These are phyloP conservation scores for Lanius ludovicianus DNA, from an alignment of 2,113 vertebrate genomes.

Conservation along the genomic window DNA sequence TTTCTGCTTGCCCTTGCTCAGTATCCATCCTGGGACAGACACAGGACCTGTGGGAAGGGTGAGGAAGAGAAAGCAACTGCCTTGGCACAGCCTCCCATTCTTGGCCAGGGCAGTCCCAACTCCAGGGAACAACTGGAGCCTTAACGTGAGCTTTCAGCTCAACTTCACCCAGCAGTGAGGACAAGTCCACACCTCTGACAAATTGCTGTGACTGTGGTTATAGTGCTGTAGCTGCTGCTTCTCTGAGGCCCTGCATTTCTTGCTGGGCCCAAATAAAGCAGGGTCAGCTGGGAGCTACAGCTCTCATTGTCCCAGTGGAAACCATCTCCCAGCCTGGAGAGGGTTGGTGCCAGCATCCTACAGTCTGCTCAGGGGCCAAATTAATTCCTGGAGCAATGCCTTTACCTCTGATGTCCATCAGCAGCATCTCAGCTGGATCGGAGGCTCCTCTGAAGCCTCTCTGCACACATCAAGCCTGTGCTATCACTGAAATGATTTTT, in stretches of 20 bases:
- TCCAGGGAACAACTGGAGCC: not conserved
- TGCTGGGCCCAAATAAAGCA: not conserved
- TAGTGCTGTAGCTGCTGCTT: not conserved
- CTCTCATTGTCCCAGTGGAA: not conserved
- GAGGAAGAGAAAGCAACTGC: not conserved
- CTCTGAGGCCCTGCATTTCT: not conserved
- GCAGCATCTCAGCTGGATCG: not conserved
- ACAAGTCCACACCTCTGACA: not conserved
- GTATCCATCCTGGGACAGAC: not conserved
- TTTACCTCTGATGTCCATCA: not conserved
- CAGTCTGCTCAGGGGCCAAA: not conserved
- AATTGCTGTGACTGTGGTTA: not conserved
- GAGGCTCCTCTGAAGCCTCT: not conserved
- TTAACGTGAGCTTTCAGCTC: not conserved
- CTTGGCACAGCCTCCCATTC: not conserved
- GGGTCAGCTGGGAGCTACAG: not conserved
- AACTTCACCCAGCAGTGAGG: not conserved
- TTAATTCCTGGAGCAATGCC: not conserved
- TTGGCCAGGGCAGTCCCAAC: fast-evolving
- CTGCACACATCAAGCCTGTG: not conserved
- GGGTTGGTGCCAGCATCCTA: not conserved
- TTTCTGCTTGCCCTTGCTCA: not conserved
- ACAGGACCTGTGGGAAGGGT: not conserved
- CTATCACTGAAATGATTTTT: not conserved
- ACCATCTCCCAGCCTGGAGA: not conserved